Evolutionary conservation across 2,113 vertebrate species (phyloP), one percentile per base, ranked within the genome.

Genomic region (Oncorhynchus clarkii): DNA sequence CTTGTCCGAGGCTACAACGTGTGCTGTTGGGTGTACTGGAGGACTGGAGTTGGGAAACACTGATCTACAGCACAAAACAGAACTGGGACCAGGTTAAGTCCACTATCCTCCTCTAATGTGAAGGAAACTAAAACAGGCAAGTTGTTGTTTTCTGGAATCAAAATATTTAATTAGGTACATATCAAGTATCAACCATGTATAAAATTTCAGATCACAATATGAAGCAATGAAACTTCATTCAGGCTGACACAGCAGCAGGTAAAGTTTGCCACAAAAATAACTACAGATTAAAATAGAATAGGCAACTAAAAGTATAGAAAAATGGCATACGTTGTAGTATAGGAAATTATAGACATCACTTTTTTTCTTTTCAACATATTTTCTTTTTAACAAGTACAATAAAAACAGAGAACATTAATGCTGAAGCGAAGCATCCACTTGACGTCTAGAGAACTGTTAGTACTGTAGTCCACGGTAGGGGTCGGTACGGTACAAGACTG

Each of bases 121-220:
- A 62, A 62, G 12, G 88, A 80, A 71, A 85, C 74, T 82, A 77
- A 80, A 80, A 75, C 27, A 45, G 48, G 29, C n/a, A 22, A 18
- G 26, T 26, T 48, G 31, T 6, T 6, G 6, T 57, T 74, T 89
- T 87, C 94, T 95, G 94, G 94, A 97, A 96, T 97, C 96, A 97
- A 99, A 98, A 98, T 98, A 98, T 98, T 99, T 99, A 99, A 95
- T 45, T 98, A 95, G 93, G 94, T 97, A 96, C 96, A 96, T 94
- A 96, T 95, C 89, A 93, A 95, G 92, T 92, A 91, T 95, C 91
- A 91, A 96, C 93, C 96, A 97, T 97, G 96, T 98, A 98, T 97
- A 97, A 99, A 98, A 99, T 96, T 94, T 96, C 93, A 93, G 95
- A 95, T 97, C 96, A 98, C 96, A 95, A 97, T 95, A 96, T 95